Percentiles rank a stretch among this genome's conserved stretches.
Evolutionary conservation across 2,113 vertebrate species (phyloP).

Genomic region (Spermophilus dauricus): DNA sequence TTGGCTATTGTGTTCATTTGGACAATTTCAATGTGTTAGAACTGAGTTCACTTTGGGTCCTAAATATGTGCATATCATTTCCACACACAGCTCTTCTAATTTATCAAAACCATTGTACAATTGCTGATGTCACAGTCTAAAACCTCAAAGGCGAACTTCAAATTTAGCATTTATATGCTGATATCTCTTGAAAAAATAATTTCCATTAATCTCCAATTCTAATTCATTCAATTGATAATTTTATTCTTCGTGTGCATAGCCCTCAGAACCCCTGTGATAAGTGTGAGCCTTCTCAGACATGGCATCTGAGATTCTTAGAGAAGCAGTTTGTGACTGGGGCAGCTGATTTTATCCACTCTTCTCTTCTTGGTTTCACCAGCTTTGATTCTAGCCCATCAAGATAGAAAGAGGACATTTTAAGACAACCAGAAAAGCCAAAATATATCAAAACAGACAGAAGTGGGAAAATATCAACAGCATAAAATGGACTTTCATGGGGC

Average conservation of each 20-base stretch:
- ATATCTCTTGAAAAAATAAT: background rate
- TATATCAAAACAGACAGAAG: background rate
- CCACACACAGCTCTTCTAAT: background rate
- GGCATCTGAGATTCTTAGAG: background rate
- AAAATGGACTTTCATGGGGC: background rate
- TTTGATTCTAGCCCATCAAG: background rate
- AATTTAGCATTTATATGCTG: background rate
- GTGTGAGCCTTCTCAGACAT: background rate
- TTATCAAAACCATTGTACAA: background rate
- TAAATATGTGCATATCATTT: background rate
- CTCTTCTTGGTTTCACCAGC: background rate
- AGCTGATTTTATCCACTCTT: background rate
- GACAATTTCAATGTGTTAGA: slow-evolving; percentile 25
- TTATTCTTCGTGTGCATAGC: background rate
- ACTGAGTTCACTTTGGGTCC: background rate
- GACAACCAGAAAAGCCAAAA: background rate
- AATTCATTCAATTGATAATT: background rate
- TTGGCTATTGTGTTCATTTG: background rate
- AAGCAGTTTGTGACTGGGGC: background rate
- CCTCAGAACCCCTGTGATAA: background rate
- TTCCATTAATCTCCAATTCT: background rate
- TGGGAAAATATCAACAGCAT: background rate
- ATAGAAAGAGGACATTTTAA: slow-evolving; percentile 5
- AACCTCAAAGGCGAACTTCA: background rate
- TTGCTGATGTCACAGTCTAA: background rate